Base-by-base conservation (phyloP, 2,888 invertebrate species). In the Dynastes maya region DNA sequence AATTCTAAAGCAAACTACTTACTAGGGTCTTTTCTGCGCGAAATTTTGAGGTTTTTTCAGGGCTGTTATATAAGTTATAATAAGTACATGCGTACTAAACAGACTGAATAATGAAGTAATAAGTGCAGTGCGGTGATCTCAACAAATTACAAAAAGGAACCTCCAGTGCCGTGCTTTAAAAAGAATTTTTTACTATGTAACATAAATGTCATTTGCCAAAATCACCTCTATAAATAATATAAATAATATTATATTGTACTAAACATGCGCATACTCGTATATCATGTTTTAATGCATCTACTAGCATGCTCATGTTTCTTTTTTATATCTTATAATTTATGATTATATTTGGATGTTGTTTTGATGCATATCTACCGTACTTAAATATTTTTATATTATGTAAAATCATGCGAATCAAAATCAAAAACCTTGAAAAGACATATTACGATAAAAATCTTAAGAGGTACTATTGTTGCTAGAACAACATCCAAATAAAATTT, bases 201-300 rank as follows among this genome's bases (percentile, higher is more conserved):
- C 87, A 88, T 88, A 89, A 89, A 89, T 89, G 89, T 89, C 89
- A 89, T 89, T 89, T 89, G 89, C 89, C 89, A 89, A 89, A 89
- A 87, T 86, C 88, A 87, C 86, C 86, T 87, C 86, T 81, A 81
- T 80, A 82, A 83, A 85, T 85, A 84, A 82, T 83, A 84, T 84
- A 79, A 84, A 84, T 83, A 84, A 84, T 84, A 71, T 76, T 64
- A 71, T 37, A 71, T 71, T 68, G 51, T 77, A 51, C 37, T 49
- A 64, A 64, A 77, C 76, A 58, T 67, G 67, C 67, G 49, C 67
- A 65, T 45, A n/a, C 40, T 67, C 75, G 75, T 68, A 79, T 77
- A 77, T 77, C 78, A 78, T 79, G 78, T 78, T 79, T 80, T 80
- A 74, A 77, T 76, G 45, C 58, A 55, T 71, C 65, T 63, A 78